These are phyloP conservation scores for Esperia sulphurella DNA, from an alignment of 2,888 invertebrate species.

Conservation along the genomic window DNA sequence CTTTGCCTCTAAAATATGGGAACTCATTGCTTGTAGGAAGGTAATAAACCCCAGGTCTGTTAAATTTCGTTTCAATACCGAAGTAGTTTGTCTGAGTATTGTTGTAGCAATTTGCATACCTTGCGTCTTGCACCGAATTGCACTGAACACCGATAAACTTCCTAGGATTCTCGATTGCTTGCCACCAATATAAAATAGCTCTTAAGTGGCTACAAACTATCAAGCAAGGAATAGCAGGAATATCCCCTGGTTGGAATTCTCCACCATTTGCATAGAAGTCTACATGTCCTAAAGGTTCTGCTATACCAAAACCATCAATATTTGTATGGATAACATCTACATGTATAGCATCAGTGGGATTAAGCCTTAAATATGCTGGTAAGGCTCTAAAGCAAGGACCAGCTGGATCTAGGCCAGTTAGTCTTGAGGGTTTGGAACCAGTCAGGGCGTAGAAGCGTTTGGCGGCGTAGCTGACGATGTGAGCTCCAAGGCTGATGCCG, in stretches of 20 bases:
- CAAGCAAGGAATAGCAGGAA: constrained; percentile 57
- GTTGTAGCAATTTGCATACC: constrained; percentile 57
- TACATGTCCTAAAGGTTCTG: constrained; percentile 56
- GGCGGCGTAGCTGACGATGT: constrained; percentile 49
- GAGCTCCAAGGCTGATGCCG: constrained; percentile 61
- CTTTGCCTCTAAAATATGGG: constrained; percentile 58
- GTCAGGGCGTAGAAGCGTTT: constrained; percentile 53
- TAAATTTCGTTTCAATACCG: constrained; percentile 53
- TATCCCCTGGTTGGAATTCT: constrained; percentile 61
- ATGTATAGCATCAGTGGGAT: constrained; percentile 39
- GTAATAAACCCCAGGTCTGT: constrained; percentile 55
- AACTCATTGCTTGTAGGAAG: constrained; percentile 56
- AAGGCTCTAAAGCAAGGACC: constrained; percentile 62
- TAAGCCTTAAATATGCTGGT: constrained; percentile 37
- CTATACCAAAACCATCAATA: constrained; percentile 69
- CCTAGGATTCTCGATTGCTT: constrained; percentile 60
- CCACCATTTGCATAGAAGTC: constrained; percentile 69
- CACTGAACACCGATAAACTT: constrained; percentile 60
- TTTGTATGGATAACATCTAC: constrained; percentile 66
- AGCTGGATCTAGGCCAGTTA: constrained; percentile 65
- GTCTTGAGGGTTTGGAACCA: constrained; percentile 49
- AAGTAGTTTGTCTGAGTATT: constrained; percentile 48
- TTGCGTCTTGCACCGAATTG: constrained; percentile 55
- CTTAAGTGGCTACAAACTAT: constrained; percentile 57
- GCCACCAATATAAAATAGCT: constrained; percentile 62